A percentile compares a stretch with the other conserved stretches of the same genome.
Conservation (phyloP, 2,113 vertebrate genomes). For the Scytalopus superciliaris region DNA sequence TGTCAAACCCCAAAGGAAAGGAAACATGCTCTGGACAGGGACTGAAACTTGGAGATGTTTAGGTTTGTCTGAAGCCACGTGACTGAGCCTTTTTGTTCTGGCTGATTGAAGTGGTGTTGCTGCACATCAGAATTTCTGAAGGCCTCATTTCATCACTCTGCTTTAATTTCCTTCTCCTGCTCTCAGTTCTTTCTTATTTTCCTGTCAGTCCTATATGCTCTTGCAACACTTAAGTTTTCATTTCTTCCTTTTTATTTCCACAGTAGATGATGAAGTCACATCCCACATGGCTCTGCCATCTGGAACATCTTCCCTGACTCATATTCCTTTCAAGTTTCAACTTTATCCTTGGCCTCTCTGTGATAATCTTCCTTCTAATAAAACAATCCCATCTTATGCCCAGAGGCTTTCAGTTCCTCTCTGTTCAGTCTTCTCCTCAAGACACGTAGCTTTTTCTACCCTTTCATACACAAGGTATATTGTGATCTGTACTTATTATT, state of each 20-base stretch:
- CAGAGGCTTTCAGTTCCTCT: constrained; percentile 19
- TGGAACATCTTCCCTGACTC: constrained; percentile 49
- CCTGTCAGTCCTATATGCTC: not conserved
- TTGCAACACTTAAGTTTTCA: not conserved
- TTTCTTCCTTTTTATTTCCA: constrained; percentile 34
- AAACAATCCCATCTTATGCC: constrained; percentile 10
- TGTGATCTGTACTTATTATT: not conserved
- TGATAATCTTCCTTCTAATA: constrained; percentile 38
- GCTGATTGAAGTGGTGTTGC: not conserved
- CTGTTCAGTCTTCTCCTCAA: constrained; percentile 1
- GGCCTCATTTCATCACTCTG: not conserved
- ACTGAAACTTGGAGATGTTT: not conserved
- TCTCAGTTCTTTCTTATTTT: constrained; percentile 18
- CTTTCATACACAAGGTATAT: not conserved
- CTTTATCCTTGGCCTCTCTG: constrained; percentile 16
- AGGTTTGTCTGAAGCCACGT: not conserved
- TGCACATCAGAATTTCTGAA: not conserved
- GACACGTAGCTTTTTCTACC: not conserved
- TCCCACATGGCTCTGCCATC: constrained; percentile 42
- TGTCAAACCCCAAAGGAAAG: not conserved
- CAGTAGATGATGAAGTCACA: constrained; percentile 16
- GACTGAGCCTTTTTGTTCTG: not conserved
- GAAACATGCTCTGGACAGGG: not conserved
- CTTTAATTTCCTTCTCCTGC: not conserved
- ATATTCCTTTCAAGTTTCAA: constrained; percentile 31